phyloP scores from a whole-genome alignment of 1,140 invertebrate genomes.

The Varroa destructor region DNA sequence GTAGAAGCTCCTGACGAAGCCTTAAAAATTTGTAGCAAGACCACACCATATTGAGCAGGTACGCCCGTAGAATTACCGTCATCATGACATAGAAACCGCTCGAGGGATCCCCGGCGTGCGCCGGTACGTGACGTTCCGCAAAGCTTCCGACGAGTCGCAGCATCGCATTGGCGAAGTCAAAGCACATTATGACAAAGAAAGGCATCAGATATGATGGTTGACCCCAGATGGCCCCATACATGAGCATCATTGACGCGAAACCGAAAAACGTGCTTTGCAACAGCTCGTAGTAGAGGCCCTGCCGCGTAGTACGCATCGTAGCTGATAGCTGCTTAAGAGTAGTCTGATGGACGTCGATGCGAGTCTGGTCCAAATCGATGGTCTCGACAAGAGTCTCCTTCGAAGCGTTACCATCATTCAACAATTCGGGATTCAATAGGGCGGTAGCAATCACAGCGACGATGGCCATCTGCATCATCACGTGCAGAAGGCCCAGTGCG shows the following conservation, averaged over 20 bases:
- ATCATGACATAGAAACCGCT: conserved; percentile 21
- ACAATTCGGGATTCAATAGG: neutral
- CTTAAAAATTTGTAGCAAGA: conserved; percentile 20
- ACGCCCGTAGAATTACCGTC: conserved; percentile 13
- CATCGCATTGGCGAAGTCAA: conserved; percentile 16
- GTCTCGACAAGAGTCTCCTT: conserved; percentile 1
- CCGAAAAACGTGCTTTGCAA: conserved; percentile 1
- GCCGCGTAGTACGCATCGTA: neutral
- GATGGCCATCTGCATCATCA: conserved; percentile 24
- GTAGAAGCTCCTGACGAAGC: conserved; percentile 13
- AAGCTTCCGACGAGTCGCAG: conserved; percentile 20
- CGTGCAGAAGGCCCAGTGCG: neutral
- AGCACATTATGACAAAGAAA: conserved; percentile 3
- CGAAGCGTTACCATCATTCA: neutral
- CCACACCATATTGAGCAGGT: conserved; percentile 26
- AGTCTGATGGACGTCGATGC: conserved; percentile 3
- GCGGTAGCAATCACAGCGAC: conserved; percentile 1
- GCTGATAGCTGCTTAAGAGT: neutral
- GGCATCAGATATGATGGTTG: conserved; percentile 12
- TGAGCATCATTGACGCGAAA: conserved; percentile 8
- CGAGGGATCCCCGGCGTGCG: neutral
- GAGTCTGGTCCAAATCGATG: neutral
- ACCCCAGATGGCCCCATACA: conserved; percentile 17
- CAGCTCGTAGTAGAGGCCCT: neutral
- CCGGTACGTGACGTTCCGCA: neutral